A percentile compares a stretch with the other conserved stretches of the same genome.
phyloP scores from a whole-genome alignment of 2,888 invertebrate genomes.

The Beris morrisii region DNA sequence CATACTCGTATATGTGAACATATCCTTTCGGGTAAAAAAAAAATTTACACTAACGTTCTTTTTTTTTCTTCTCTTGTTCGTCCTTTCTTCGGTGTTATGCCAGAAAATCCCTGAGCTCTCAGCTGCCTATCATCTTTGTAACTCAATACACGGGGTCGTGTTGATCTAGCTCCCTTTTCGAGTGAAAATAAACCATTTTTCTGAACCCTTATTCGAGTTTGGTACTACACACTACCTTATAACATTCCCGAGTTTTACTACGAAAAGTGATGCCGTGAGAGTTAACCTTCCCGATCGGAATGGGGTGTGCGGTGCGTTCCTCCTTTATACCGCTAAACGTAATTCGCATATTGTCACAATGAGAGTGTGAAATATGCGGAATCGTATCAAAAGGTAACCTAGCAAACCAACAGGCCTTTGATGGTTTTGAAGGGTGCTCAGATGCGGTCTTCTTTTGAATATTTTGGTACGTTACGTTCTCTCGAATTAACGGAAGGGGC shows the following conservation, averaged over 20 bases:
- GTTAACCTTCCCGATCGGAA: background rate
- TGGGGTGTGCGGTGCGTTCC: background rate
- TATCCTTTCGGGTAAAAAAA: background rate
- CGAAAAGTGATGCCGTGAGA: background rate
- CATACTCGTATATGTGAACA: background rate
- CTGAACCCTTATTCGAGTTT: background rate
- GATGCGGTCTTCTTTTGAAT: conserved; percentile 12
- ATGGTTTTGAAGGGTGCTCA: conserved; percentile 8
- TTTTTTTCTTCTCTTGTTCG: conserved; percentile 3
- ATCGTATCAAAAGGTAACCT: conserved; percentile 13
- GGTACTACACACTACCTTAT: background rate
- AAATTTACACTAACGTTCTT: conserved; percentile 20
- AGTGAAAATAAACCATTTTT: conserved; percentile 10
- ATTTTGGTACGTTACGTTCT: no score
- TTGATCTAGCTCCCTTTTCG: conserved; percentile 9
- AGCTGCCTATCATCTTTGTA: conserved; percentile 36
- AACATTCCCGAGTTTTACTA: background rate
- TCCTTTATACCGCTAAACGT: conserved; percentile 1
- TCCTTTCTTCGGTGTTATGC: background rate
- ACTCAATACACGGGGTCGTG: conserved; percentile 32
- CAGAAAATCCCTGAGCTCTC: conserved; percentile 25
- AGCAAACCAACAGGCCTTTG: conserved; percentile 12
- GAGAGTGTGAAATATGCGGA: conserved; percentile 37
- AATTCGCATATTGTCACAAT: conserved; percentile 37
- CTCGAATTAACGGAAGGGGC: conserved; percentile 14